Evolutionary conservation across 2,797 vertebrate genomes (phyloP), one percentile per base, ranked within the genome.

Genomic region (Rhabdophis nuchalis): DNA sequence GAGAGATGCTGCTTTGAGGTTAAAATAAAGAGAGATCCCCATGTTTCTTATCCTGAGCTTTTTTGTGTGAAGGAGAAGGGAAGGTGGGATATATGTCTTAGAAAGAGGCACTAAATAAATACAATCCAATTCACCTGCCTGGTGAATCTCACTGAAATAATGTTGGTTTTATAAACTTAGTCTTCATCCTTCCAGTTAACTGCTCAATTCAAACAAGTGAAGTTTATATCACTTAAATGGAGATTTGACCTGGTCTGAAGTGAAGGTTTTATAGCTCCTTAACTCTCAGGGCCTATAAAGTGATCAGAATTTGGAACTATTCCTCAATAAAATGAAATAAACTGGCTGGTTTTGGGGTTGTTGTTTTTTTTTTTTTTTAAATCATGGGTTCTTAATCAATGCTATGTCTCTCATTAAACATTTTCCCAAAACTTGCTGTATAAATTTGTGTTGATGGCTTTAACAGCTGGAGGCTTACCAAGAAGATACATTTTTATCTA

Each of bases 161-260:
- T 18, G 11, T 95, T 52, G 92, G 52, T 68, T 92, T 96, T 90
- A 91, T 92, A 96, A 94, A 57, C 87, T 94, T 64, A 88, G 53
- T 87, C 94, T 93, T 56, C 77, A 93, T 93, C 93, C 60, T 95
- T 95, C 95, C 89, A 95, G 10, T 93, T 96, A 95, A 96, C 89
- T 95, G 87, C 86, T 94, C 23, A 94, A 88, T 94, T 93, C 96
- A 89, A 89, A 96, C 46, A 93, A 96, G 85, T 92, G 61, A 96
- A 92, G 92, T 95, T 95, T 95, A 95, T 96, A 95, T 92, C 94
- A 36, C 41, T 92, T 97, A 93, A 96, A 93, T 96, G 94, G 95
- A 97, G 96, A 95, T 90, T 95, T 96, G 88, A 93, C 92, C 77
- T 95, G 13, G 54, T 86, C 91, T 92, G 85, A 95, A 94, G 91